Conservation (phyloP, 37 sponge, comb jelly and placozoan genomes). For the Cladorhizidae sp. region DNA sequence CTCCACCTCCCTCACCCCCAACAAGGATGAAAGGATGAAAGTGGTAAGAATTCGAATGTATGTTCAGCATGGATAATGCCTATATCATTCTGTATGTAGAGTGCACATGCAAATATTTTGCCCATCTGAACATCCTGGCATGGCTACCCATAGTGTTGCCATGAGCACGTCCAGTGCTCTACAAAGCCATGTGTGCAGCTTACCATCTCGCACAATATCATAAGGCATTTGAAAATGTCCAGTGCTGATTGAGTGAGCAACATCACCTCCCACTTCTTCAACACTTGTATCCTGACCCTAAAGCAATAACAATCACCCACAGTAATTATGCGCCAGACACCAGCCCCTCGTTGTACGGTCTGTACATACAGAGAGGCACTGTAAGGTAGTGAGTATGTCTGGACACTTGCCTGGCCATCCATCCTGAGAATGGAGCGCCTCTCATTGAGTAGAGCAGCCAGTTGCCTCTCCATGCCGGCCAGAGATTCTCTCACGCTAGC, state of each 20-base stretch:
- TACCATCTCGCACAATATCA: conserved; percentile 71
- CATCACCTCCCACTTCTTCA: not conserved
- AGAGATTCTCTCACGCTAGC: conserved; percentile 60
- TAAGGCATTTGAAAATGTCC: conserved; percentile 81
- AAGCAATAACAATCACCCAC: not conserved
- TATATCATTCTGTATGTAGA: too few relatives aligned
- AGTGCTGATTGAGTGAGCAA: conserved; percentile 28
- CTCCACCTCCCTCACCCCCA: too few relatives aligned
- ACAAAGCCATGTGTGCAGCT: not conserved
- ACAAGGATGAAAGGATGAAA: too few relatives aligned
- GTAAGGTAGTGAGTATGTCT: too few relatives aligned
- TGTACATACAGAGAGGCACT: too few relatives aligned
- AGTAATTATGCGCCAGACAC: not conserved
- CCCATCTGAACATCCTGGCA: too few relatives aligned
- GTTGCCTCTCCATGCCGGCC: conserved; percentile 52
- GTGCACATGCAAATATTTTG: too few relatives aligned
- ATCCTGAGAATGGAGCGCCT: not conserved
- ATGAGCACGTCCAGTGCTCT: too few relatives aligned
- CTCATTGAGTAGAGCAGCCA: conserved; percentile 42
- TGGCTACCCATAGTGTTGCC: too few relatives aligned
- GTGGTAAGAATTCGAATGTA: too few relatives aligned
- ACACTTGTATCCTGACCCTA: not conserved
- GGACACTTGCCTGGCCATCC: not conserved
- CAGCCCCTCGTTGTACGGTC: too few relatives aligned
- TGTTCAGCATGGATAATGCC: too few relatives aligned